A percentile compares a stretch with the other conserved stretches of the same genome.
These are phyloP conservation scores for Acleris holmiana DNA, from an alignment of 2,888 invertebrate genomes.

Conservation along the genomic window DNA sequence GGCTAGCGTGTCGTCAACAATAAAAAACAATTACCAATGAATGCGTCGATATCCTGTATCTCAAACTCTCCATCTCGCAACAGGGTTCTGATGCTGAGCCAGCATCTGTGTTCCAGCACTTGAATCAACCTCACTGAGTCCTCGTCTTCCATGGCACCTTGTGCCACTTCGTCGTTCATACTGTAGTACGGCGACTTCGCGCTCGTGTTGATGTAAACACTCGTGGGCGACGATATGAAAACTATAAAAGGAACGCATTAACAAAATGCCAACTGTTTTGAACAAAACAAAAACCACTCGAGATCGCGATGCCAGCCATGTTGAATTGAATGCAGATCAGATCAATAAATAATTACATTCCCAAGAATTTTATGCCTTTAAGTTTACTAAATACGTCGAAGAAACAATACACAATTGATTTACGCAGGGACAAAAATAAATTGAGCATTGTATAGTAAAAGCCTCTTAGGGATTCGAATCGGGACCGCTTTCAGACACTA, in stretches of 20 bases:
- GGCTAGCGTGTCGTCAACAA: no score
- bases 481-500: no score
- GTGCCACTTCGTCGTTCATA: slow-evolving; percentile 69
- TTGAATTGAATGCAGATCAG: slow-evolving; percentile 4
- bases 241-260: slow-evolving; percentile 66
- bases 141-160: slow-evolving; percentile 44
- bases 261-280: slow-evolving; percentile 52
- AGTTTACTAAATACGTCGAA: slow-evolving; percentile 14
- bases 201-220: slow-evolving; percentile 79
- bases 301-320: slow-evolving; percentile 22
- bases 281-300: slow-evolving; percentile 2
- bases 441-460: not conserved
- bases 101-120: slow-evolving; percentile 66
- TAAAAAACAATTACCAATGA: slow-evolving; percentile 64
- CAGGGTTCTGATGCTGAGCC: slow-evolving; percentile 72
- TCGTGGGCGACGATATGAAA: slow-evolving; percentile 83
- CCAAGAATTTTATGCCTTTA: slow-evolving; percentile 20
- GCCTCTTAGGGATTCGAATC: not conserved
- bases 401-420: slow-evolving; percentile 19
- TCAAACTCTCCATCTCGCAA: slow-evolving; percentile 74
- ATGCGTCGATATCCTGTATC: slow-evolving; percentile 80
- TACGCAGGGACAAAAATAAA: slow-evolving; percentile 4
- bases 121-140: slow-evolving; percentile 64
- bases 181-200: slow-evolving; percentile 74
- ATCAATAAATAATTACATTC: no score